These are phyloP conservation scores for Temnothorax nylanderi DNA, from an alignment of 1,140 invertebrate species.

Conservation along the genomic window DNA sequence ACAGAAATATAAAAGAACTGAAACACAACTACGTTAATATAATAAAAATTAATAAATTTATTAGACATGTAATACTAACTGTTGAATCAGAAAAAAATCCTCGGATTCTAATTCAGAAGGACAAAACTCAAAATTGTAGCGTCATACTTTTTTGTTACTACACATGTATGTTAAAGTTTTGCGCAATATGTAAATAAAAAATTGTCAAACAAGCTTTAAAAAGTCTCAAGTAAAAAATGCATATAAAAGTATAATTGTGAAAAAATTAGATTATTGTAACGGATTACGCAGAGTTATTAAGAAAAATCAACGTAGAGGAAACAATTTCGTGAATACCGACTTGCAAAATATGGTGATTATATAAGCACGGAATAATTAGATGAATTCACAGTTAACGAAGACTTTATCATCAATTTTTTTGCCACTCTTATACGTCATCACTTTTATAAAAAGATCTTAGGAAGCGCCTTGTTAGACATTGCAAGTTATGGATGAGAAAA, in stretches of 20 bases:
- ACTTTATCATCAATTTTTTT: background rate
- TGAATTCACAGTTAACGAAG: background rate
- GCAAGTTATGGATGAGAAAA: background rate
- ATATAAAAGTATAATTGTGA: background rate
- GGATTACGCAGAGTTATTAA: background rate
- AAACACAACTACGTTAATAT: background rate
- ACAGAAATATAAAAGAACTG: background rate
- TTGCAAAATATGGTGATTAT: background rate
- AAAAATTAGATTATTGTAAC: background rate
- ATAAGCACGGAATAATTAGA: background rate
- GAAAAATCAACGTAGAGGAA: background rate
- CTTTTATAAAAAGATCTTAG: slow-evolving; percentile 24
- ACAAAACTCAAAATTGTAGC: no score
- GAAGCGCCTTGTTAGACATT: slow-evolving; percentile 1
- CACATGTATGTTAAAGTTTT: no score
- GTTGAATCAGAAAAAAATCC: no score
- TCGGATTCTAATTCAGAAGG: no score
- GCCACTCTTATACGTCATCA: background rate
- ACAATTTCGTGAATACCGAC: background rate
- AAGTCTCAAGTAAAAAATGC: no score
- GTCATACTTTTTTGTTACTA: no score
- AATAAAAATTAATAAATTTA: slow-evolving; percentile 4
- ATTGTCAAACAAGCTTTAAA: no score
- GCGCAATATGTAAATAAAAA: no score
- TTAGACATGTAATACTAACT: background rate